Evolutionary conservation across 1,140 invertebrate species (phyloP), one percentile per base, ranked within the genome.

Genomic region (Heliconius eleuchia): DNA sequence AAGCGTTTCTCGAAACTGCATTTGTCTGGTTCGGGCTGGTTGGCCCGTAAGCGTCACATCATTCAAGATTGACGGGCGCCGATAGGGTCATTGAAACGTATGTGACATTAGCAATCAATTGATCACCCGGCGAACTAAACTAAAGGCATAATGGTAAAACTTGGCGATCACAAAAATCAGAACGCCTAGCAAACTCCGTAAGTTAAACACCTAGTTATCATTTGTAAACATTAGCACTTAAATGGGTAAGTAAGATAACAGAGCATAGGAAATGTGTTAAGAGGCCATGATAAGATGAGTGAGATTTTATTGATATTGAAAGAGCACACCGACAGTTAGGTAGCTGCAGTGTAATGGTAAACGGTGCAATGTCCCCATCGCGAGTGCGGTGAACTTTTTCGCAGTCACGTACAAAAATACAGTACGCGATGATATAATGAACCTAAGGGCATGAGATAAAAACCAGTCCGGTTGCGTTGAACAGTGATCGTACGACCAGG

Each of bases 241-340:
- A 91, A 86, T 91, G 78, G 88, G 88, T 88, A 87, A 92, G 86
- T 84, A 77, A 86, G 88, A 92, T 91, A 91, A 86, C 60, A 84
- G 77, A 81, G 74, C 71, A 79, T 70, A 81, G 85, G 84, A 89
- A 85, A 78, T 83, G 83, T 85, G 84, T 85, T 80, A 87, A 74
- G 81, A 83, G 83, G 86, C 73, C 82, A 60, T 60, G 87, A 84
- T 84, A 86, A 85, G 79, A 74, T 52, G 80, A 60, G 71, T 46
- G 76, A 77, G 76, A 87, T 85, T 79, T 82, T 79, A 76, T 81
- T 73, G 80, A 82, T 84, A 79, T 66, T 37, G 80, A 80, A 79
- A 71, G 55, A 77, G 71, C 74, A 71, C 57, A 34, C 71, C 73
- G 73, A 57, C 78, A 27, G 71, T 76, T 70, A 52, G 50, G 50